Base-by-base conservation (phyloP, 2,113 vertebrate genomes). In the Petroica traversi region DNA sequence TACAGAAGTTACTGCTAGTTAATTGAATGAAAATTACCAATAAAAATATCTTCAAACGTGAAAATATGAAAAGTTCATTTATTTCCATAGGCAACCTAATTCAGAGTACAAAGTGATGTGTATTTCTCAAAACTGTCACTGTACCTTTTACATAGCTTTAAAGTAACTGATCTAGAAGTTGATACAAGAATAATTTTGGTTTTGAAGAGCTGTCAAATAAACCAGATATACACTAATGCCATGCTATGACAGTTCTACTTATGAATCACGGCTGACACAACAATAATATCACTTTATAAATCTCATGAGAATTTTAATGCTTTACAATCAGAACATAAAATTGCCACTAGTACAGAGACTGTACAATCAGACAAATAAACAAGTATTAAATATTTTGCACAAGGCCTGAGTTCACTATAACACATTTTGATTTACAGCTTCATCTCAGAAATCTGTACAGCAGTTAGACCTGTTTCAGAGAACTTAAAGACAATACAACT, bases 171-270 rank as follows among this genome's bases (percentile, higher is more conserved):
- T 97, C 97, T 95, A 94, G 95, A 97, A 97, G 95, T 95, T 95
- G 34, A 97, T 98, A 98, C 88, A 98, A 98, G 98, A 98, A 98
- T 98, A 98, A 89, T 98, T 97, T 97, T 96, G 90, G 28, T 95
- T 85, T 95, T 97, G 82, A 95, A 96, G 84, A 96, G 73, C 46
- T 91, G 68, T 71, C 64, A 74, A 81, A 78, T 94, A 93, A 95
- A 96, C 80, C 8, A 1, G 78, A 82, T 89, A 92, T 48, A 95
- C 66, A 95, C 55, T 82, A 93, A 96, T 92, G 88, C 85, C 97
- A 97, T 97, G 95, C 97, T 92, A 94, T 79, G 89, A 94, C 52
- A 74, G 51, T 94, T 91, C 82, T 85, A 58, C 75, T 91, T 40
- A 95, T 79, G 91, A 85, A 94, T 81, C 94, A 95, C 69, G 4